These are phyloP conservation scores for Epiblema foenella DNA, from an alignment of 2,888 invertebrate genomes.

Conservation along the genomic window DNA sequence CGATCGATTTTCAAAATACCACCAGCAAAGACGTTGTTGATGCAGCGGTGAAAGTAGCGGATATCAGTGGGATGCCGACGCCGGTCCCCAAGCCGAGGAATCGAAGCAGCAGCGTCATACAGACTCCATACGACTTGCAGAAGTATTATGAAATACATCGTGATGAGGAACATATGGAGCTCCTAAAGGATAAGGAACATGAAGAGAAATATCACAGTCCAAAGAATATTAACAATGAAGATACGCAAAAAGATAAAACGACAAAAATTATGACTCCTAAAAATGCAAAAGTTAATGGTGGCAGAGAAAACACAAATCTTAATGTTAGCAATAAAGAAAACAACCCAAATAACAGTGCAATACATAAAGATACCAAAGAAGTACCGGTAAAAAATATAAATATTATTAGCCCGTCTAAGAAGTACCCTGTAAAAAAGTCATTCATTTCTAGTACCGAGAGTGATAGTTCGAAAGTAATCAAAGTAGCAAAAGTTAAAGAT, in stretches of 20 bases:
- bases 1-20: conserved; percentile 73
- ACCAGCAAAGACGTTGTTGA: conserved; percentile 68
- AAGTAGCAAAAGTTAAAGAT: conserved; percentile 80
- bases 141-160: conserved; percentile 80
- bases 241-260: conserved; percentile 59
- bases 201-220: conserved; percentile 66
- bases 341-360: conserved; percentile 73
- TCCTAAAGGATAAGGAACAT: conserved; percentile 70
- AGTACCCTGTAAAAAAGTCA: conserved; percentile 77
- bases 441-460: conserved; percentile 74
- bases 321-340: conserved; percentile 69
- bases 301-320: conserved; percentile 60
- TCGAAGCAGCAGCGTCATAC: conserved; percentile 80
- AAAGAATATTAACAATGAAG: conserved; percentile 68
- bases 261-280: conserved; percentile 56
- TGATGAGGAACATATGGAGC: conserved; percentile 77
- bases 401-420: conserved; percentile 79
- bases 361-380: conserved; percentile 79
- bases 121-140: conserved; percentile 81
- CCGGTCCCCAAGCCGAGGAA: conserved; percentile 71
- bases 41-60: conserved; percentile 52
- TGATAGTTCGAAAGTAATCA: conserved; percentile 72
- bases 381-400: conserved; percentile 74
- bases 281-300: conserved; percentile 57
- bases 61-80: conserved; percentile 61